Percentiles rank a stretch among this genome's conserved stretches.
Conservation (phyloP, 2,797 vertebrate genomes). For the Acanthurus lineatus region DNA sequence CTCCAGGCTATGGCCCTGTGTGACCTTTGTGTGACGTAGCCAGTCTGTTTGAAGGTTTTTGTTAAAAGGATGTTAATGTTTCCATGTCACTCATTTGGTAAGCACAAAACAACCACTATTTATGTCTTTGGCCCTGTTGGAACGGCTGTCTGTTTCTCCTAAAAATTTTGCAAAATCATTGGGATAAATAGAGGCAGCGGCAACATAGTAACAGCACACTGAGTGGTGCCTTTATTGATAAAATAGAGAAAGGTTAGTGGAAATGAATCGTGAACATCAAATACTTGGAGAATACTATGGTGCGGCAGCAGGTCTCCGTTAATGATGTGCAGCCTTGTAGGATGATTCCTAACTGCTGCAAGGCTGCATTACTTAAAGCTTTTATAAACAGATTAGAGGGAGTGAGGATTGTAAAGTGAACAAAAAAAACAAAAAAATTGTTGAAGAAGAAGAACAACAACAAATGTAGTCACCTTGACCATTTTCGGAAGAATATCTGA, state of each 20-base stretch:
- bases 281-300: neutral
- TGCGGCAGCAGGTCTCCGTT: neutral
- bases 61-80: conserved; percentile 44
- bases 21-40: conserved; percentile 29
- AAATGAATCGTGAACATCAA: neutral
- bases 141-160: conserved; percentile 22
- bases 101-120: conserved; percentile 55
- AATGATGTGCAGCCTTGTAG: neutral
- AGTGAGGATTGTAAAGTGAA: too few species aligned
- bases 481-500: too few species aligned
- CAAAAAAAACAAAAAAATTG: too few species aligned
- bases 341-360: neutral
- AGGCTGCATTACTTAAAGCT: too few species aligned
- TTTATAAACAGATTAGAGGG: too few species aligned
- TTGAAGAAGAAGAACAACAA: too few species aligned
- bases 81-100: conserved; percentile 35
- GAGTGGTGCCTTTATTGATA: neutral
- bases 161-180: conserved; percentile 4
- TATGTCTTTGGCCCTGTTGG: conserved; percentile 13
- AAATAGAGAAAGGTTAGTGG: neutral
- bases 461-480: too few species aligned
- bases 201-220: conserved; percentile 1
- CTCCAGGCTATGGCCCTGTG: conserved; percentile 24
- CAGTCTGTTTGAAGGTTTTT: conserved; percentile 38
- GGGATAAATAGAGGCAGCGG: conserved; percentile 35